A percentile compares a stretch with the other conserved stretches of the same genome.
These are phyloP conservation scores for Tineola bisselliella DNA, from an alignment of 2,888 invertebrate species.

Conservation along the genomic window DNA sequence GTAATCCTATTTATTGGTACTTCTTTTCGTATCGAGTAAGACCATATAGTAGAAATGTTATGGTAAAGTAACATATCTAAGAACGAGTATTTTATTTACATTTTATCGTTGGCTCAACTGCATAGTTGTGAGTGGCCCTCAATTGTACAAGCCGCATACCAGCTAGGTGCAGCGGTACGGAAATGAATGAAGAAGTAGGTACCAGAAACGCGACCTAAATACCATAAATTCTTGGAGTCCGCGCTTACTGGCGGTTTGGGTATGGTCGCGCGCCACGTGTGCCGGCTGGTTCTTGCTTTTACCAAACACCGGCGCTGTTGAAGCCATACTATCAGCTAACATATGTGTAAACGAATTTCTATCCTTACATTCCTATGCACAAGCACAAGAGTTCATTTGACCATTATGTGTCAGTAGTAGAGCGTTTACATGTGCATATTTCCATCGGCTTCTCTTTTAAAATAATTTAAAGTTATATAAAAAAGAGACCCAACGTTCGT, in stretches of 20 bases:
- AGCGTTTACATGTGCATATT: no score
- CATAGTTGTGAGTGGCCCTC: conserved; percentile 7
- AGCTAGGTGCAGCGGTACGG: conserved; percentile 49
- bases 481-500: no score
- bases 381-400: neutral
- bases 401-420: no score
- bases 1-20: no score
- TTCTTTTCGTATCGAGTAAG: neutral
- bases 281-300: conserved; percentile 34
- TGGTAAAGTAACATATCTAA: neutral
- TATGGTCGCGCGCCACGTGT: conserved; percentile 47
- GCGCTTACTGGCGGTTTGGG: conserved; percentile 4
- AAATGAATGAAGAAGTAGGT: conserved; percentile 65
- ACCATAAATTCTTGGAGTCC: conserved; percentile 58
- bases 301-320: conserved; percentile 34
- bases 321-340: neutral
- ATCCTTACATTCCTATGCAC: conserved; percentile 3
- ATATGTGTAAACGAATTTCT: neutral
- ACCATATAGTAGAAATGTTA: neutral
- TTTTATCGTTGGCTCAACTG: neutral
- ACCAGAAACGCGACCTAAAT: conserved; percentile 66
- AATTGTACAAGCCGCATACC: conserved; percentile 1
- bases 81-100: neutral
- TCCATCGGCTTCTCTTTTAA: no score
- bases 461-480: no score